These are phyloP conservation scores for Calycopis cecrops DNA, from an alignment of 1,140 invertebrate species.

Conservation along the genomic window DNA sequence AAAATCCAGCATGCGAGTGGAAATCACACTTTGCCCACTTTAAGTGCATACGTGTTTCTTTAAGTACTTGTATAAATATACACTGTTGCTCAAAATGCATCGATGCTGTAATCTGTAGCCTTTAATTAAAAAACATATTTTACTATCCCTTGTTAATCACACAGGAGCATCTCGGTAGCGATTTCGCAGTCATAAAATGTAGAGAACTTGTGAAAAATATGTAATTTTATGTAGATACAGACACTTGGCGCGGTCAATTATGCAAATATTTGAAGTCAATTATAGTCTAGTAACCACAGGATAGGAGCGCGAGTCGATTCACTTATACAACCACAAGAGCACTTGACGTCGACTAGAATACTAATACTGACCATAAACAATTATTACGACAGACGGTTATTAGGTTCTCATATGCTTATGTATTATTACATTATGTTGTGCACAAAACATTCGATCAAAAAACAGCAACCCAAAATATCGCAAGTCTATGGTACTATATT, in stretches of 20 bases:
- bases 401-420: too few relatives aligned
- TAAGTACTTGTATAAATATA: background rate
- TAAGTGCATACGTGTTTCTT: background rate
- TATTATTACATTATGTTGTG: too few relatives aligned
- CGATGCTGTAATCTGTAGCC: conserved; percentile 7
- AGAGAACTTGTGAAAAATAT: conserved; percentile 33
- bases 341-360: conserved; percentile 9
- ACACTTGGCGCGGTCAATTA: conserved; percentile 68
- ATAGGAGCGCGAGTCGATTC: conserved; percentile 55
- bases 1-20: background rate
- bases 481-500: too few relatives aligned
- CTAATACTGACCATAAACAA: background rate
- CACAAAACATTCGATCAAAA: too few relatives aligned
- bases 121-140: conserved; percentile 11
- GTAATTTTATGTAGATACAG: conserved; percentile 68
- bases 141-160: conserved; percentile 11
- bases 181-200: conserved; percentile 29
- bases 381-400: too few relatives aligned
- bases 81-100: background rate
- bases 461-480: too few relatives aligned
- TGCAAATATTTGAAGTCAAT: conserved; percentile 63
- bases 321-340: conserved; percentile 23
- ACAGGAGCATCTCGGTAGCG: conserved; percentile 20
- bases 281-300: conserved; percentile 62
- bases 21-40: background rate